Evolutionary conservation across 2,797 vertebrate genomes (phyloP).

Genomic region (Scyliorhinus canicula): DNA sequence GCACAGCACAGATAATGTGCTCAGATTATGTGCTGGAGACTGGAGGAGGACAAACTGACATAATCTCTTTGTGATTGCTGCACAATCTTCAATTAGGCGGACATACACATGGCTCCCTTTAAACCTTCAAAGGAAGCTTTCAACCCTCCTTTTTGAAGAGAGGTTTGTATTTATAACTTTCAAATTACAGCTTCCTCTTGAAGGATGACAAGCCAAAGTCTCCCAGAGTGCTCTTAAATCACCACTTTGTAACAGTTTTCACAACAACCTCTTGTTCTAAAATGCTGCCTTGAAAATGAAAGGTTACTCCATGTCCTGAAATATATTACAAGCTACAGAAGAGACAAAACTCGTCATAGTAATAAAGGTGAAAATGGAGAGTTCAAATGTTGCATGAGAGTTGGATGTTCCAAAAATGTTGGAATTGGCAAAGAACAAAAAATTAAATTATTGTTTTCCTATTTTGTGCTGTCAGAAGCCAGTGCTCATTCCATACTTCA

Average conservation of each 20-base stretch:
- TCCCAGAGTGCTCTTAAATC: background rate
- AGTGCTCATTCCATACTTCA: background rate
- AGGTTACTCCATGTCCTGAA: background rate
- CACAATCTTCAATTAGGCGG: constrained; percentile 9
- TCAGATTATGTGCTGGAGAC: background rate
- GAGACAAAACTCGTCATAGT: background rate
- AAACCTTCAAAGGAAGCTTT: background rate
- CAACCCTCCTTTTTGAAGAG: background rate
- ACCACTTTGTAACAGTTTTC: background rate
- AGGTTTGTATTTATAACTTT: background rate
- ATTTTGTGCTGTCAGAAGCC: background rate
- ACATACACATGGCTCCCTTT: background rate
- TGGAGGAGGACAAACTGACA: background rate
- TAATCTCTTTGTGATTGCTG: background rate
- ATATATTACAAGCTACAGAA: background rate
- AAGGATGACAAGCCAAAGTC: background rate
- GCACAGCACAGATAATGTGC: background rate
- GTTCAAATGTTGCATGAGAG: background rate
- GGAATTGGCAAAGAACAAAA: background rate
- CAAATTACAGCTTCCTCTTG: constrained; percentile 1
- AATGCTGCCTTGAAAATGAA: background rate
- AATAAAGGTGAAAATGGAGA: background rate
- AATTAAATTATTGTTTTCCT: background rate
- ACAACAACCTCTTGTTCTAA: background rate
- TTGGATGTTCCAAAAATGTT: background rate